A percentile compares a stretch with the other conserved stretches of the same genome.
Conservation (phyloP, 2,113 vertebrate species). For the Podarcis cretensis region DNA sequence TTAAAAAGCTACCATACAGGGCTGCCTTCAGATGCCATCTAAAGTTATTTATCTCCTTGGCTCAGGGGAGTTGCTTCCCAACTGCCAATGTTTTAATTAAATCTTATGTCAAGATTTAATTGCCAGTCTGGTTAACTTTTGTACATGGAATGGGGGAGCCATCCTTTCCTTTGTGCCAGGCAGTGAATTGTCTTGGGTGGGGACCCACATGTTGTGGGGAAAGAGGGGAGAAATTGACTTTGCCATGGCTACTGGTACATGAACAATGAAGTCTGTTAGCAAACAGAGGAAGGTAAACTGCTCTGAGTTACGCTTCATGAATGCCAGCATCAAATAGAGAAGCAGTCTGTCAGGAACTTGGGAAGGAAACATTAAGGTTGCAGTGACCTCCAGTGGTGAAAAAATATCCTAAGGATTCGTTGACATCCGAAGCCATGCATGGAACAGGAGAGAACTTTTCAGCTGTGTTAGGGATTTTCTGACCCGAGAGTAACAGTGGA, state of each 20-base stretch:
- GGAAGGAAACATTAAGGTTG: conserved; percentile 45
- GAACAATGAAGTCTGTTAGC: background rate
- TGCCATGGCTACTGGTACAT: background rate
- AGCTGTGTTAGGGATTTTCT: background rate
- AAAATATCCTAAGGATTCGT: background rate
- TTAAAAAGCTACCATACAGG: too few species aligned
- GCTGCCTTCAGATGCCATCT: too few species aligned
- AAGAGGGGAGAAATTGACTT: background rate
- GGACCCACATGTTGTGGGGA: background rate
- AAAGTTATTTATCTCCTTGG: too few species aligned
- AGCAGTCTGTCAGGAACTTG: background rate
- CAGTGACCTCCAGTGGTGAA: conserved; percentile 71
- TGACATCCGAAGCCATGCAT: background rate
- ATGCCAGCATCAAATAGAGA: background rate
- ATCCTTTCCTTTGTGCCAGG: background rate
- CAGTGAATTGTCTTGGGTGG: background rate
- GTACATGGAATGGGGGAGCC: background rate
- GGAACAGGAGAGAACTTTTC: background rate
- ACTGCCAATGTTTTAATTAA: too few species aligned
- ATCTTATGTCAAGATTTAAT: background rate
- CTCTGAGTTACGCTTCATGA: background rate
- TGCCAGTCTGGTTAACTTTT: background rate
- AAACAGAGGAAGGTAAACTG: background rate
- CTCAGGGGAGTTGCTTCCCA: too few species aligned
- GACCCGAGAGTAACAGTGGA: background rate